phyloP scores from a whole-genome alignment of 2,888 invertebrate species.

The Hirudinaria manillensis region DNA sequence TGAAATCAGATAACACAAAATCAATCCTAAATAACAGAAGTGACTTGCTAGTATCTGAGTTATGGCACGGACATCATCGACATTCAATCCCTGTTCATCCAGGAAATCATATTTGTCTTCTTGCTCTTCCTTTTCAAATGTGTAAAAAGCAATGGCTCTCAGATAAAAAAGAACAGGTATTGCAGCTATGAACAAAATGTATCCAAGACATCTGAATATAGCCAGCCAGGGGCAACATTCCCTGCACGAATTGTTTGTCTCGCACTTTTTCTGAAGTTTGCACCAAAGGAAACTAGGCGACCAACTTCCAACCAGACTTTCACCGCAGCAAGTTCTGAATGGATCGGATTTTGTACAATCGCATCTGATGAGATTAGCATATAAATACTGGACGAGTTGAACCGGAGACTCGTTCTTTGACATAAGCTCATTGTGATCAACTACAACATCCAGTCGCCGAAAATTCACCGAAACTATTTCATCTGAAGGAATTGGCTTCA shows the following conservation, averaged over 20 bases:
- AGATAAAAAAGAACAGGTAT: constrained; percentile 39
- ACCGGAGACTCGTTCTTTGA: constrained; percentile 38
- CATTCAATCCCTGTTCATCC: constrained; percentile 31
- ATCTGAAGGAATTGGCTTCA: constrained; percentile 39
- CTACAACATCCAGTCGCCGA: constrained; percentile 37
- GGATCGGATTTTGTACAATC: constrained; percentile 36
- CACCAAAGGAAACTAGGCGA: constrained; percentile 39
- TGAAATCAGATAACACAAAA: constrained; percentile 37
- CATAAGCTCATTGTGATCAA: constrained; percentile 39
- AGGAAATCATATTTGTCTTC: constrained; percentile 31
- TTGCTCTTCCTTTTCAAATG: constrained; percentile 37
- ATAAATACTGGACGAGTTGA: constrained; percentile 37
- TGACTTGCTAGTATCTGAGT: constrained; percentile 37
- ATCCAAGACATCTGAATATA: constrained; percentile 34
- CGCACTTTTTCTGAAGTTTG: constrained; percentile 34
- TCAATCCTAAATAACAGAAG: constrained; percentile 33
- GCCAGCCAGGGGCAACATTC: constrained; percentile 38
- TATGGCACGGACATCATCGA: constrained; percentile 33
- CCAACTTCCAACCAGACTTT: constrained; percentile 41
- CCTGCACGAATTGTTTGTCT: constrained; percentile 38
- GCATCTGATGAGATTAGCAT: constrained; percentile 38
- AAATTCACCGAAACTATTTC: constrained; percentile 37
- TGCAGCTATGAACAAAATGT: constrained; percentile 34
- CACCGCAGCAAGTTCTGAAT: constrained; percentile 38
- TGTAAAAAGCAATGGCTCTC: constrained; percentile 36